Evolutionary conservation across 2,797 vertebrate genomes (phyloP).

Genomic region (Alca torda): DNA sequence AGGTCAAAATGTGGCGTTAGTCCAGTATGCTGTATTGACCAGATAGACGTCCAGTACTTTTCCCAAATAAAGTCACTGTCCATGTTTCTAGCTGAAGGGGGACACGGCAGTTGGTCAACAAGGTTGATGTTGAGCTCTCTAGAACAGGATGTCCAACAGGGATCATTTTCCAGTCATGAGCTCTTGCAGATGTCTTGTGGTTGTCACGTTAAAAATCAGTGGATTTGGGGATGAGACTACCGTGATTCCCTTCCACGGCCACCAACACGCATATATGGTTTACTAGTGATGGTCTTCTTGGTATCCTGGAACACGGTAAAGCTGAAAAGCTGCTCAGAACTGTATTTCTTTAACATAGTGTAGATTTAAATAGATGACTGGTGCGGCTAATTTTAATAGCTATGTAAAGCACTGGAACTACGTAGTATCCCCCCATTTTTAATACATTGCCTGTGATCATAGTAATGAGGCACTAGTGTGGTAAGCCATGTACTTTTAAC

Average conservation of each 20-base stretch:
- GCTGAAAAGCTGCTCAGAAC: constrained; percentile 45
- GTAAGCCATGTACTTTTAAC: neutral
- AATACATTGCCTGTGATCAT: neutral
- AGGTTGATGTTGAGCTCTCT: neutral
- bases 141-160: neutral
- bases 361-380: neutral
- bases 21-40: neutral
- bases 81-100: neutral
- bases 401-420: neutral
- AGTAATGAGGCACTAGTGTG: neutral
- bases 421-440: neutral
- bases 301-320: constrained; percentile 21
- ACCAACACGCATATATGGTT: neutral
- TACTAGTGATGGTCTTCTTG: constrained; percentile 37
- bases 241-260: neutral
- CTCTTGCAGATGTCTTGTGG: neutral
- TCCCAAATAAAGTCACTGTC: neutral
- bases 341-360: neutral
- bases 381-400: neutral
- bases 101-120: neutral
- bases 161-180: neutral
- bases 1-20: neutral
- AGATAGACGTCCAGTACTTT: neutral
- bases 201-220: neutral
- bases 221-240: neutral